Percentiles rank a stretch among this genome's conserved stretches.
Evolutionary conservation across 2,797 vertebrate species (phyloP).

Genomic region (Pipistrellus kuhlii): DNA sequence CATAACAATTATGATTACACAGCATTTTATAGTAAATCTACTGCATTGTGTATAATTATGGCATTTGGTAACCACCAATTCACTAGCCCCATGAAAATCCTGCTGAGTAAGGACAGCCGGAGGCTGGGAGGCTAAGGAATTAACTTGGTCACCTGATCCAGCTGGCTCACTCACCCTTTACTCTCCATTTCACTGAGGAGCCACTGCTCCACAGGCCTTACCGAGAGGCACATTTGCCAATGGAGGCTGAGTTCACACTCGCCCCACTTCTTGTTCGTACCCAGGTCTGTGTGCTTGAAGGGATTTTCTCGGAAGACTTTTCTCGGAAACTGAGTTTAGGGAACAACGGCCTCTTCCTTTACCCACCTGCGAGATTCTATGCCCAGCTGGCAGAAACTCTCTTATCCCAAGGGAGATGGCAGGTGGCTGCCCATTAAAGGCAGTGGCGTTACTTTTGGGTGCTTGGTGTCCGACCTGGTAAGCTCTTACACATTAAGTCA

Average conservation of each 20-base stretch:
- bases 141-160: not conserved
- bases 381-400: not conserved
- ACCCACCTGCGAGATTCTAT: not conserved
- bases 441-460: not conserved
- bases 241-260: not conserved
- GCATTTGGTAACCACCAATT: slow-evolving; percentile 52
- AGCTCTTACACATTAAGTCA: not conserved
- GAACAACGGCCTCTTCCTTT: not conserved
- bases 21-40: not conserved
- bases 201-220: not conserved
- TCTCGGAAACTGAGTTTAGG: not conserved
- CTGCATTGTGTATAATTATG: not conserved
- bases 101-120: slow-evolving; percentile 44
- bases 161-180: not conserved
- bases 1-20: not conserved
- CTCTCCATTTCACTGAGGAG: not conserved
- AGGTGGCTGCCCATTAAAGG: not conserved
- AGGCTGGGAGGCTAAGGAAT: not conserved
- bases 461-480: not conserved
- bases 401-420: not conserved
- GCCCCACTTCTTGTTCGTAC: not conserved
- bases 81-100: slow-evolving; percentile 45
- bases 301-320: slow-evolving; percentile 14
- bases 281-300: not conserved
- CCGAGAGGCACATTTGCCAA: not conserved